These are phyloP conservation scores for Lepidochitona cinerea DNA, from an alignment of 2,888 invertebrate genomes.

Conservation along the genomic window DNA sequence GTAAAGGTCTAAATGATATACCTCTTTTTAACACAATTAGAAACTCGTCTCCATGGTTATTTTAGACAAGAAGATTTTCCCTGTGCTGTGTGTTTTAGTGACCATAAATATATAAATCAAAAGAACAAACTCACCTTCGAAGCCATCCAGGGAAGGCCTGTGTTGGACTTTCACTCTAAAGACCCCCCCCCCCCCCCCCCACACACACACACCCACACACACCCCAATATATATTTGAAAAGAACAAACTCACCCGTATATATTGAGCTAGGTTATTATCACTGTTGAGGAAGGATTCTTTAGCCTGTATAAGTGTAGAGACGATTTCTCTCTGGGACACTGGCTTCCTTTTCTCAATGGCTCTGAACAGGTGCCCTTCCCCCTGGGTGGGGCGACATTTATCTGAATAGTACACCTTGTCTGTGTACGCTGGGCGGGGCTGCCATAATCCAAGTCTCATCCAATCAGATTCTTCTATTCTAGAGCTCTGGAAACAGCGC, in stretches of 20 bases:
- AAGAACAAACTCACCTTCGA: no score
- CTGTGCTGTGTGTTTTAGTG: no score
- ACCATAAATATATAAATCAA: no score
- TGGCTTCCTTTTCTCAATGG: conserved; percentile 53
- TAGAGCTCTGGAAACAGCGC: conserved; percentile 43
- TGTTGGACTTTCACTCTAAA: no score
- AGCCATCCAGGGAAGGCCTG: neutral
- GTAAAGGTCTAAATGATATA: no score
- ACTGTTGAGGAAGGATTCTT: conserved; percentile 55
- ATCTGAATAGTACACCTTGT: conserved; percentile 60
- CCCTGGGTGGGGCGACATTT: conserved; percentile 60
- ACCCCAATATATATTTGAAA: no score
- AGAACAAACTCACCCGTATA: conserved; percentile 50
- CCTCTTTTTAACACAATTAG: no score
- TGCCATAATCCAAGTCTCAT: conserved; percentile 59
- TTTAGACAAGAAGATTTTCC: no score
- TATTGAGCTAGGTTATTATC: conserved; percentile 62
- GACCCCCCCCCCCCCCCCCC: no score
- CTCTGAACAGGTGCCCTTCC: conserved; percentile 58
- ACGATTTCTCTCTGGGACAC: conserved; percentile 54
- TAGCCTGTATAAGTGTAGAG: conserved; percentile 50
- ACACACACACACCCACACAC: no score
- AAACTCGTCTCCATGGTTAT: no score
- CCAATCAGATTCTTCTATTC: conserved; percentile 65
- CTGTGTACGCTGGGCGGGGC: conserved; percentile 61